These are phyloP conservation scores for Brachionus sp. DNA, from an alignment of 1,140 invertebrate genomes.

Conservation along the genomic window DNA sequence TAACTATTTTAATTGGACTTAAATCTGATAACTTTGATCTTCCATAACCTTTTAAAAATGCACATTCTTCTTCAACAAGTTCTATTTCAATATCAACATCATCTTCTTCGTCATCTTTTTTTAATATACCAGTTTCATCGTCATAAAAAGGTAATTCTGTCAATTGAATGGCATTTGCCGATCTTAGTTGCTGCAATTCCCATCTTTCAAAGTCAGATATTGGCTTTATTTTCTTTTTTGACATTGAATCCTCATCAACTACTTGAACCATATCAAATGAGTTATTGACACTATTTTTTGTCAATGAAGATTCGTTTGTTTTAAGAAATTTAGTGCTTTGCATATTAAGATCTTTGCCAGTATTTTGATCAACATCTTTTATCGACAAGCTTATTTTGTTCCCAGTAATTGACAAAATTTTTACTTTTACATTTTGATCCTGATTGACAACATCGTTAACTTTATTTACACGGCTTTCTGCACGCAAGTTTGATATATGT, in stretches of 20 bases:
- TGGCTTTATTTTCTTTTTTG: constrained; percentile 65
- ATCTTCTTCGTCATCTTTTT: constrained; percentile 59
- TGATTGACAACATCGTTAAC: constrained; percentile 86
- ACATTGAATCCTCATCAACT: background rate
- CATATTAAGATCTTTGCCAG: constrained; percentile 87
- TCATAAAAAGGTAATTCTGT: constrained; percentile 63
- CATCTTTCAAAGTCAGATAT: constrained; percentile 89
- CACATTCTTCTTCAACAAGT: constrained; percentile 94
- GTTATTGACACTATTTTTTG: constrained; percentile 73
- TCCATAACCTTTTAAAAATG: constrained; percentile 76
- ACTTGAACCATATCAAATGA: background rate
- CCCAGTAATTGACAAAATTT: constrained; percentile 70
- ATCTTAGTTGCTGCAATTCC: constrained; percentile 73
- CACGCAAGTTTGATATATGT: constrained; percentile 81
- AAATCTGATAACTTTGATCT: constrained; percentile 73
- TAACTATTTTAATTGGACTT: constrained; percentile 91
- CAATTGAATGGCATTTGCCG: constrained; percentile 66
- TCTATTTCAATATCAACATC: constrained; percentile 99
- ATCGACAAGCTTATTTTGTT: constrained; percentile 93
- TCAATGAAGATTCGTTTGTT: constrained; percentile 51
- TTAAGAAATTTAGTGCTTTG: constrained; percentile 53
- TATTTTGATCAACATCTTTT: constrained; percentile 95
- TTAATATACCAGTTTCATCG: constrained; percentile 61
- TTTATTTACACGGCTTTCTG: constrained; percentile 87
- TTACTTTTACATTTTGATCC: constrained; percentile 83